Percentiles rank a stretch among this genome's conserved stretches.
These are phyloP conservation scores for Drosophila multiciliata DNA, from an alignment of 2,888 invertebrate species.

Conservation along the genomic window DNA sequence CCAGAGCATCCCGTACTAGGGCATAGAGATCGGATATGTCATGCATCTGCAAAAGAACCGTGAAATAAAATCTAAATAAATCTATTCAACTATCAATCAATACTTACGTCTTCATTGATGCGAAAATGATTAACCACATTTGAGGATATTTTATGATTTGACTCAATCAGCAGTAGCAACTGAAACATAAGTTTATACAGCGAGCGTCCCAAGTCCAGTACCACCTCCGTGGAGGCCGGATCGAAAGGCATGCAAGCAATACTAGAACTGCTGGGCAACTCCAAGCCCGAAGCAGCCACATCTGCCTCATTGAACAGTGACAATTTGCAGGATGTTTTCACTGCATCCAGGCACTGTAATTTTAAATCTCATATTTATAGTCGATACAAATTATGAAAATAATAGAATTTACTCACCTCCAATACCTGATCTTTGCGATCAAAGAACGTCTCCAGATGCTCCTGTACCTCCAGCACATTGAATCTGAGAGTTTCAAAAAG, in stretches of 20 bases:
- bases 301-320: constrained; percentile 88
- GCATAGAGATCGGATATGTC: constrained; percentile 88
- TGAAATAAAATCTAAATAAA: background rate
- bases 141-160: constrained; percentile 92
- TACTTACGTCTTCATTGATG: constrained; percentile 86
- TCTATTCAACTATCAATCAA: background rate
- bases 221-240: constrained; percentile 89
- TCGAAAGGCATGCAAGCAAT: constrained; percentile 85
- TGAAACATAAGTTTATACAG: constrained; percentile 97
- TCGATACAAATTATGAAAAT: background rate
- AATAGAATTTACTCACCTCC: constrained; percentile 86
- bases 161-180: constrained; percentile 93
- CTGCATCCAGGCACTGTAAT: constrained; percentile 90
- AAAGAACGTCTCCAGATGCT: constrained; percentile 97
- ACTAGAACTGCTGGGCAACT: constrained; percentile 82
- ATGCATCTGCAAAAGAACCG: constrained; percentile 85
- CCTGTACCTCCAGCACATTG: constrained; percentile 96
- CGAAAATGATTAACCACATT: constrained; percentile 87
- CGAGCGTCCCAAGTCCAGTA: constrained; percentile 93
- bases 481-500: constrained; percentile 94
- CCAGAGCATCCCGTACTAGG: constrained; percentile 87
- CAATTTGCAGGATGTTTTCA: constrained; percentile 92
- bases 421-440: constrained; percentile 95
- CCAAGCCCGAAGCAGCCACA: constrained; percentile 84
- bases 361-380: background rate